Conservation (phyloP, 2,888 invertebrate species). For the Trachelus stipa region DNA sequence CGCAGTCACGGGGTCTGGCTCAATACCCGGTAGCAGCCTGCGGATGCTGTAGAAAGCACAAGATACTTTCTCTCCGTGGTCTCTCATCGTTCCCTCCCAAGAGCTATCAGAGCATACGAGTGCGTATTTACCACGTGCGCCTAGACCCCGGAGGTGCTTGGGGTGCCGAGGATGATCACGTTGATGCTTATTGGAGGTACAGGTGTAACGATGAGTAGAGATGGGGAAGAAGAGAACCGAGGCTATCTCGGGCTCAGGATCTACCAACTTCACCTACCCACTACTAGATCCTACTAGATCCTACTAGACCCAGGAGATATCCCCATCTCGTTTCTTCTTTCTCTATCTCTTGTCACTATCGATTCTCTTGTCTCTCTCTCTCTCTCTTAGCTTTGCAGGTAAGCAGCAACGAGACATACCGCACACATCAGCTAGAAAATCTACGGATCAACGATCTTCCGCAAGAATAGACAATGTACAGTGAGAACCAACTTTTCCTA, state of each 20-base stretch:
- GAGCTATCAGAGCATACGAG: too few relatives aligned
- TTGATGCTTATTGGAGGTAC: neutral
- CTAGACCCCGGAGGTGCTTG: too few relatives aligned
- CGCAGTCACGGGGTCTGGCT: too few relatives aligned
- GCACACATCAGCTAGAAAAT: too few relatives aligned
- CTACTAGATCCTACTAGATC: neutral
- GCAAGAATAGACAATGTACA: too few relatives aligned
- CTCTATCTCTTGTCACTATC: too few relatives aligned
- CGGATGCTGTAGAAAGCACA: slow-evolving; percentile 53
- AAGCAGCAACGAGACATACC: slow-evolving; percentile 1
- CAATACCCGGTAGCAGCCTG: slow-evolving; percentile 10
- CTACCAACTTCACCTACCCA: neutral
- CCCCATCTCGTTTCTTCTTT: neutral
- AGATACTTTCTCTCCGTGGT: slow-evolving; percentile 45
- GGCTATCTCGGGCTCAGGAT: neutral
- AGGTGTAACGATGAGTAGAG: slow-evolving; percentile 12
- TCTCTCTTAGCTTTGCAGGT: slow-evolving; percentile 1
- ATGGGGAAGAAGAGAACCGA: neutral
- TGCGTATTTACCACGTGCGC: too few relatives aligned
- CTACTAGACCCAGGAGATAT: neutral
- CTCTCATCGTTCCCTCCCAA: slow-evolving; percentile 20
- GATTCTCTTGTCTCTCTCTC: too few relatives aligned
- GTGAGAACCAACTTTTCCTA: neutral
- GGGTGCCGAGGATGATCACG: too few relatives aligned
- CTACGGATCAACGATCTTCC: too few relatives aligned